Base-by-base conservation (phyloP, 2,888 invertebrate species). In the Bombyx huttoni region DNA sequence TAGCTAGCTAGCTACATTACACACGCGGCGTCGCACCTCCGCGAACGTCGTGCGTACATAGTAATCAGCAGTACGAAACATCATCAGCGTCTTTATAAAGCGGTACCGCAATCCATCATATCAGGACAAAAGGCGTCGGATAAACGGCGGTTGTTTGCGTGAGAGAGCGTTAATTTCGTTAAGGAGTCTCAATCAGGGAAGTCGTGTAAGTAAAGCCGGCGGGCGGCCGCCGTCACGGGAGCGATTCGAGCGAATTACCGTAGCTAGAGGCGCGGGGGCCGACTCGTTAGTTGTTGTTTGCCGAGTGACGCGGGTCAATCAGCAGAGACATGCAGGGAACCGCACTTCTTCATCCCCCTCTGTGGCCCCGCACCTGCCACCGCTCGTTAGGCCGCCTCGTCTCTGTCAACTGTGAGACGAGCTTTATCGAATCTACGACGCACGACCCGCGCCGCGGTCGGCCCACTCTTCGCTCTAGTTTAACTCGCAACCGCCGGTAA, bases 271-370 rank as follows among this genome's bases (percentile, higher is more conserved):
- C 78, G 83, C 78, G 81, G 81, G 77, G 81, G 78, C 75, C 78
- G 78, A 82, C 86, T 88, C 87, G 87, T 88, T 88, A 87, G 86
- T 88, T 87, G 87, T 87, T 88, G 87, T 88, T 88, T 88, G 87
- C 85, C 78, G 79, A 88, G 88, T 87, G 86, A 86, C 87, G 86
- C 87, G 86, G 88, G 88, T 88, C 88, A 88, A 88, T 88, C 88
- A 88, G 87, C 85, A 86, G 86, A 83, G 86, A 82, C 87, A 88
- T 87, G 87, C 87, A 87, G 81, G 87, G 87, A 85, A 87, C 88
- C 88, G 83, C 88, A 87, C 85, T 88, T 87, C 88, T 87, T 87
- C 86, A 73, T 69, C 75, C 77, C 75, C 73, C 73, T 64, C 61
- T 56, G 56, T 66, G 65, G 63, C 57, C 60, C 70, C 62, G 60